Percentiles rank a stretch among this genome's conserved stretches.
phyloP scores from a whole-genome alignment of 2,888 invertebrate genomes.

The Himalopsyche kuldschensis region DNA sequence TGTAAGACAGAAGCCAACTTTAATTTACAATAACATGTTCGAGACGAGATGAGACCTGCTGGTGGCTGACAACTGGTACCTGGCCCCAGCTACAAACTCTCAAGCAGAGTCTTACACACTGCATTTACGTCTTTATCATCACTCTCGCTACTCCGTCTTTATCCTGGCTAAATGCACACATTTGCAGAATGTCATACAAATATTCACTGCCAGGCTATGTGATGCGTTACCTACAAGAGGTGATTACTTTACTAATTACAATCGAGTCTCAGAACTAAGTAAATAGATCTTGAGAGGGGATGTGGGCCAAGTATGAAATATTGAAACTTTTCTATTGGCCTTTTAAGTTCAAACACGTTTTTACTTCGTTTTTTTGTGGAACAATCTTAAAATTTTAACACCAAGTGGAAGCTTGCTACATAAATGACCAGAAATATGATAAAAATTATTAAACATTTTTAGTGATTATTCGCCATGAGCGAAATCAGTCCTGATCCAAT shows the following conservation, averaged over 20 bases:
- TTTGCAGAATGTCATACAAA: not conserved
- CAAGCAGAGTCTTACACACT: not conserved
- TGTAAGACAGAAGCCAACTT: slow-evolving; percentile 46
- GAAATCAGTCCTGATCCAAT: too few species aligned
- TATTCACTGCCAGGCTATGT: not conserved
- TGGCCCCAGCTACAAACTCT: not conserved
- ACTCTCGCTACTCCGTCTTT: not conserved
- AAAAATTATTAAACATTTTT: too few species aligned
- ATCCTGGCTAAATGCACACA: not conserved
- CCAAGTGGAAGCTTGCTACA: too few species aligned
- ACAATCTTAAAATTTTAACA: too few species aligned
- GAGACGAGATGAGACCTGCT: slow-evolving; percentile 16
- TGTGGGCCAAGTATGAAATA: too few species aligned
- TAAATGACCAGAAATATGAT: too few species aligned
- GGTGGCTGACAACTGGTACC: not conserved
- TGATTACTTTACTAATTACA: not conserved
- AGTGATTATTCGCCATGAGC: too few species aligned
- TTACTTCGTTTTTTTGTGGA: too few species aligned
- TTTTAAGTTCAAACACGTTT: too few species aligned
- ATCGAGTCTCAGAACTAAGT: too few species aligned
- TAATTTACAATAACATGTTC: slow-evolving; percentile 42
- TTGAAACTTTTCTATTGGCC: too few species aligned
- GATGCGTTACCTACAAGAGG: not conserved
- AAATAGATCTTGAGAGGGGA: too few species aligned
- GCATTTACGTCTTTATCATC: slow-evolving; percentile 25